Base-by-base conservation (phyloP, 2,888 invertebrate genomes). In the Euclidia mi region DNA sequence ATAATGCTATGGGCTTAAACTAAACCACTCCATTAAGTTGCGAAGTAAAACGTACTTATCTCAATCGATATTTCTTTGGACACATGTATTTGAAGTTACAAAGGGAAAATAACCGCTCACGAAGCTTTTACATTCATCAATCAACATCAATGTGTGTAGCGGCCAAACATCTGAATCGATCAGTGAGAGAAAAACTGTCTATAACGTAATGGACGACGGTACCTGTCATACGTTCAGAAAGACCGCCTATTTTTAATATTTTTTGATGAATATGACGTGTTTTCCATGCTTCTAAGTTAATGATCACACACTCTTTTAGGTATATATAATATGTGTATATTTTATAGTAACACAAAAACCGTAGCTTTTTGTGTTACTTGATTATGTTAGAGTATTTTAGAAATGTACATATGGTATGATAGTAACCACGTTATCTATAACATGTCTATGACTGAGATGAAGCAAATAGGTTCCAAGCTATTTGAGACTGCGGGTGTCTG, bases 121-220 rank as follows among this genome's bases (percentile, higher is more conserved):
- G n/a, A 34, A 20, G 32, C 31, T 35, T 43, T 53, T 46, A 12
- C 43, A 47, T 53, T 46, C 57, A 62, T 62, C 62, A 62, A 58
- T 62, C 61, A 53, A 53, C 38, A 43, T 56, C 38, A 51, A 46
- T 48, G n/a, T 45, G 17, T 45, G 40, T 40, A 40, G 34, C 41
- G 17, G 10, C 28, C 38, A 32, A 51, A 44, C 37, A 38, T 61
- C 6, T 6, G 48, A 52, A 32, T 49, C 31, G n/a, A 29, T 35
- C 35, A 34, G 25, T 31, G 15, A 32, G 35, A 42, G 49, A 50
- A 55, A 51, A 51, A 41, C 44, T 50, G 34, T 55, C 28, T 17
- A 6, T 41, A 42, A 28, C 34, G 31, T 68, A 49, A 62, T 67
- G 49, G 42, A 56, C 41, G 37, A 34, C 38, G 35, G n/a, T 48